phyloP scores from a whole-genome alignment of 1,140 invertebrate genomes.

The Homarus americanus region DNA sequence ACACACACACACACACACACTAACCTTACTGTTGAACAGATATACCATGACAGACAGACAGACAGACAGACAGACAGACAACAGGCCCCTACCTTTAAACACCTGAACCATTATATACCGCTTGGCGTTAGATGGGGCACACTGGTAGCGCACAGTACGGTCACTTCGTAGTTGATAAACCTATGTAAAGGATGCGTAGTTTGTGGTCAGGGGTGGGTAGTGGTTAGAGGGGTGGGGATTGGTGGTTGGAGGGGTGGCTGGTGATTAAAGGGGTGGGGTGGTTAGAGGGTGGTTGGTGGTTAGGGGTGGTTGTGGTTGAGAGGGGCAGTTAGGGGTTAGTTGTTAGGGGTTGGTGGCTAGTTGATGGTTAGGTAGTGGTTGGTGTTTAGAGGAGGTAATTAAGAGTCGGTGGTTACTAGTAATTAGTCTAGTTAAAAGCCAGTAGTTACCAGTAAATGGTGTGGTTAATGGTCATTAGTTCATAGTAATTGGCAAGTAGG shows the following conservation, averaged over 20 bases:
- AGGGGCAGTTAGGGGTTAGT: too few species aligned
- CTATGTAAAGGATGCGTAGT: neutral
- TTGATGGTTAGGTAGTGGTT: too few species aligned
- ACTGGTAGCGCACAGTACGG: conserved; percentile 26
- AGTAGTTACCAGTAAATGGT: too few species aligned
- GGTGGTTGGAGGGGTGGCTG: neutral
- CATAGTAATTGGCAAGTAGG: too few species aligned
- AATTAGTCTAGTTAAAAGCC: too few species aligned
- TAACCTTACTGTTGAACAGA: too few species aligned
- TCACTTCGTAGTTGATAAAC: conserved; percentile 51
- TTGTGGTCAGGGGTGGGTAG: neutral
- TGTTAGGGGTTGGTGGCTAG: neutral
- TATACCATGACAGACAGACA: too few species aligned
- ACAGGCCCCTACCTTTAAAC: conserved; percentile 43
- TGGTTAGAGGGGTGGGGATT: neutral
- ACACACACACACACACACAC: too few species aligned
- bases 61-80: too few species aligned
- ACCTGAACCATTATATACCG: conserved; percentile 27
- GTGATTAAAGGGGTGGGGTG: neutral
- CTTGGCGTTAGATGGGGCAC: conserved; percentile 40
- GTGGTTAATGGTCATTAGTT: too few species aligned
- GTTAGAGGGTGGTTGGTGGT: neutral
- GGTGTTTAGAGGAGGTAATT: too few species aligned
- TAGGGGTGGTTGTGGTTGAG: neutral
- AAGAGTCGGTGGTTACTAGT: too few species aligned